Evolutionary conservation across 2,888 invertebrate species (phyloP).

Genomic region (Petrolisthes cinctipes): DNA sequence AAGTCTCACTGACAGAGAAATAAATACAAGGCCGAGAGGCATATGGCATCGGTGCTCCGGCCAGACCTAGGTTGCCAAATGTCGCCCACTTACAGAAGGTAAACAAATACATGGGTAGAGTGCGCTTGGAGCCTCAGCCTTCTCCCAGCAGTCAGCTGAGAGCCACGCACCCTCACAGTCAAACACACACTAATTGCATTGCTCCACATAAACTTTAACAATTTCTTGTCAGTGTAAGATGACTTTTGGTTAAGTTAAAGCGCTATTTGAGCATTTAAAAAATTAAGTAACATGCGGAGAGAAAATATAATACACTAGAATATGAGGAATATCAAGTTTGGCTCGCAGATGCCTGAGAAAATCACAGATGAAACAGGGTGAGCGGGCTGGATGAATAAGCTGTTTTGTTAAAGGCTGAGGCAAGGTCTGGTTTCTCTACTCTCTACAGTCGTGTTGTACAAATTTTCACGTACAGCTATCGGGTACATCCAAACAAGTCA

Average conservation of each 20-base stretch:
- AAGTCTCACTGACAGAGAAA: background rate
- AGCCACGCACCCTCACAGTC: background rate
- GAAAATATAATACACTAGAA: no score
- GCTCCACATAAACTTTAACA: background rate
- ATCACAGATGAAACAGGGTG: no score
- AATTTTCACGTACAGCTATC: no score
- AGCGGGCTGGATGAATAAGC: no score
- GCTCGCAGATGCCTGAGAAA: no score
- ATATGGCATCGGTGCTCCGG: background rate
- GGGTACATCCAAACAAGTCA: no score
- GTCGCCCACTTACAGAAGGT: background rate
- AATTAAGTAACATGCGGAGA: no score
- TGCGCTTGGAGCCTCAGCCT: background rate
- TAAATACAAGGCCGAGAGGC: background rate
- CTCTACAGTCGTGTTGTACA: no score
- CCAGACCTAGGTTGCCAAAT: background rate
- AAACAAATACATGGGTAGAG: conserved; percentile 6
- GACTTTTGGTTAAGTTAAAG: background rate
- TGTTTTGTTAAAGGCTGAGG: no score
- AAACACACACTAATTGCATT: background rate
- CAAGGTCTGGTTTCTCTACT: no score
- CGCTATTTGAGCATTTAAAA: background rate
- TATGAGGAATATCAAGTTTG: no score
- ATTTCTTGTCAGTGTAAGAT: background rate
- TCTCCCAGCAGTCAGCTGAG: background rate